A percentile compares a stretch with the other conserved stretches of the same genome.
These are phyloP conservation scores for Poeciliopsis paucimaculata DNA, from an alignment of 2,797 vertebrate species.

Conservation along the genomic window DNA sequence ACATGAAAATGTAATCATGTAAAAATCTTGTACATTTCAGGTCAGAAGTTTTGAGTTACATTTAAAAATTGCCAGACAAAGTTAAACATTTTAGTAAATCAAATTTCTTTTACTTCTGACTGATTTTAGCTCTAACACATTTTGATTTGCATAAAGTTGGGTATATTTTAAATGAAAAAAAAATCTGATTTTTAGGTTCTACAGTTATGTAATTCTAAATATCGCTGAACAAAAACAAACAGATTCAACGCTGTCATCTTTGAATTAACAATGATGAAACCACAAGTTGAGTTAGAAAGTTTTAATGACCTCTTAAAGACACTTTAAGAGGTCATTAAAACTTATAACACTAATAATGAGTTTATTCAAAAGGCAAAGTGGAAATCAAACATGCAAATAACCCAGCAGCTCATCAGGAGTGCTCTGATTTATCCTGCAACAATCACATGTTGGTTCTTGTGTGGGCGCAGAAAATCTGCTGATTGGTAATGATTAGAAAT, in stretches of 20 bases:
- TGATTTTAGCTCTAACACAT: background rate
- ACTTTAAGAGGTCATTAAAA: no score
- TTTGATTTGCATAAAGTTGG: background rate
- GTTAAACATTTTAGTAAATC: background rate
- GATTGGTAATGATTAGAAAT: constrained; percentile 7
- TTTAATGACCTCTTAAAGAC: constrained; percentile 1
- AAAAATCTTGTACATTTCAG: background rate
- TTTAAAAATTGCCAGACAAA: background rate
- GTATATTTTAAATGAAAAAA: background rate
- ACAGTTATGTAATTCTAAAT: background rate
- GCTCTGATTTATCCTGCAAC: constrained; percentile 1
- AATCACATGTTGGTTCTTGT: constrained; percentile 3
- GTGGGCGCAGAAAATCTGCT: constrained; percentile 2
- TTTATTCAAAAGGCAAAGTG: constrained; percentile 2
- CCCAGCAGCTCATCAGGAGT: constrained; percentile 3
- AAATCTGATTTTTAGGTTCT: background rate
- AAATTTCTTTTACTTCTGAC: background rate
- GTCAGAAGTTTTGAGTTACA: background rate
- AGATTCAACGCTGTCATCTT: background rate
- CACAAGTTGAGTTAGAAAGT: background rate
- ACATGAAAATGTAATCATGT: background rate
- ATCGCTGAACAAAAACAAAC: background rate
- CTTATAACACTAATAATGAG: background rate
- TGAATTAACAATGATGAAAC: background rate
- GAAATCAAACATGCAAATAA: constrained; percentile 11